These are phyloP conservation scores for Enteromius treurensis DNA, from an alignment of 2,797 vertebrate species.

Conservation along the genomic window DNA sequence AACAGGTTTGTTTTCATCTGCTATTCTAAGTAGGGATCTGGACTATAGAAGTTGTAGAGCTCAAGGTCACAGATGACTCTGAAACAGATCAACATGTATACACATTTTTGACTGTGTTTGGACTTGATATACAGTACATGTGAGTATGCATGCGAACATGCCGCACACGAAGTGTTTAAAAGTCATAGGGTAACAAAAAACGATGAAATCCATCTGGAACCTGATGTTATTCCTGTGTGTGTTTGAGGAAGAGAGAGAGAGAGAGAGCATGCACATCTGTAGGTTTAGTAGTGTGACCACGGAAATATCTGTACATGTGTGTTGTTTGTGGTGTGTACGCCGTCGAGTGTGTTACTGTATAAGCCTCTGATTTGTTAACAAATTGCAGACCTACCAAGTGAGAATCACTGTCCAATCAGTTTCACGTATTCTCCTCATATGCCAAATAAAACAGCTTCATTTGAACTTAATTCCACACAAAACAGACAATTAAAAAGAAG, in stretches of 20 bases:
- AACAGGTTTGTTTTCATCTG: background rate
- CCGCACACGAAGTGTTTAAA: conserved; percentile 49
- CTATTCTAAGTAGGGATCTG: background rate
- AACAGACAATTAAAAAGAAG: background rate
- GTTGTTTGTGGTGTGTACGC: conserved; percentile 17
- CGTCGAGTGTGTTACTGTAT: conserved; percentile 12
- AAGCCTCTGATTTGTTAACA: conserved; percentile 15
- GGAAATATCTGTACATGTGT: conserved; percentile 29
- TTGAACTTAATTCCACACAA: conserved; percentile 25
- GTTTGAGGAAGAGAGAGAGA: conserved; percentile 1
- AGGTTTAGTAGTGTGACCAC: conserved; percentile 9
- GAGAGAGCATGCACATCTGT: conserved; percentile 10
- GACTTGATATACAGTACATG: conserved; percentile 8
- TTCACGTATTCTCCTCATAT: conserved; percentile 32
- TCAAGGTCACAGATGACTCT: background rate
- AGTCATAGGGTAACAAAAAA: conserved; percentile 5
- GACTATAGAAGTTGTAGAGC: background rate
- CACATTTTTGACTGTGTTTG: conserved; percentile 12
- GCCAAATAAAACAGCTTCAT: conserved; percentile 35
- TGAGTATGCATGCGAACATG: conserved; percentile 11
- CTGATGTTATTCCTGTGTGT: conserved; percentile 24
- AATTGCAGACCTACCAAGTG: conserved; percentile 26
- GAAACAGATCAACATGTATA: conserved; percentile 23
- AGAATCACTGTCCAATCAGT: background rate
- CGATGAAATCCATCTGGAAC: conserved; percentile 22